phyloP scores from a whole-genome alignment of 37 sponge, comb jelly and placozoan genomes.

The Diacarnus erythraeanus region DNA sequence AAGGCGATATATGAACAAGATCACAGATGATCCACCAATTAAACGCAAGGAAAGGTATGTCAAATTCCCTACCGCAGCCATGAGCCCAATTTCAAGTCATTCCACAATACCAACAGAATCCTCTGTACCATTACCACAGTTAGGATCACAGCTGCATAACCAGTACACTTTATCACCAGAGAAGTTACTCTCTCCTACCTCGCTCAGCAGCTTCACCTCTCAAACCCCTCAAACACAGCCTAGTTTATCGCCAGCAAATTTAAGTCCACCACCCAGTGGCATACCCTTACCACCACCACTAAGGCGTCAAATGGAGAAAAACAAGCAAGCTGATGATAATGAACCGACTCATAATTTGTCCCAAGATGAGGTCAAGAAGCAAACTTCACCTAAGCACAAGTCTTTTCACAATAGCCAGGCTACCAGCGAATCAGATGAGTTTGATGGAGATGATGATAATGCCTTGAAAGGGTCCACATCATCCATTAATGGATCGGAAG shows the following conservation, averaged over 20 bases:
- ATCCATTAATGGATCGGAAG: no score
- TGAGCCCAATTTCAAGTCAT: background rate
- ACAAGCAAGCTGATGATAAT: background rate
- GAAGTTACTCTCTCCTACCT: background rate
- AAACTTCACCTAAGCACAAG: no score
- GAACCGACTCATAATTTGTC: no score
- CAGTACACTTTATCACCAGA: no score
- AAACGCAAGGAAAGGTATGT: background rate
- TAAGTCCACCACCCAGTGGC: background rate
- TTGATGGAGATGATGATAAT: no score
- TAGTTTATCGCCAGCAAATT: background rate
- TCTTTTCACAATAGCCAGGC: no score
- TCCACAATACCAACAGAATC: background rate
- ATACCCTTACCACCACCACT: conserved; percentile 1
- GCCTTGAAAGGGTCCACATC: no score
- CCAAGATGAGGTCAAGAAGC: no score
- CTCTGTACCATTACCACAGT: background rate
- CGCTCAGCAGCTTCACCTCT: background rate
- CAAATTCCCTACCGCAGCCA: background rate
- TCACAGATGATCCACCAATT: background rate
- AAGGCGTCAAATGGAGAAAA: background rate
- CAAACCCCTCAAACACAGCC: background rate
- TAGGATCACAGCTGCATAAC: no score
- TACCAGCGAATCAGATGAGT: no score
- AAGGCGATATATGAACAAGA: background rate